These are phyloP conservation scores for Gopherus evgoodei DNA, from an alignment of 2,113 vertebrate genomes.

Conservation along the genomic window DNA sequence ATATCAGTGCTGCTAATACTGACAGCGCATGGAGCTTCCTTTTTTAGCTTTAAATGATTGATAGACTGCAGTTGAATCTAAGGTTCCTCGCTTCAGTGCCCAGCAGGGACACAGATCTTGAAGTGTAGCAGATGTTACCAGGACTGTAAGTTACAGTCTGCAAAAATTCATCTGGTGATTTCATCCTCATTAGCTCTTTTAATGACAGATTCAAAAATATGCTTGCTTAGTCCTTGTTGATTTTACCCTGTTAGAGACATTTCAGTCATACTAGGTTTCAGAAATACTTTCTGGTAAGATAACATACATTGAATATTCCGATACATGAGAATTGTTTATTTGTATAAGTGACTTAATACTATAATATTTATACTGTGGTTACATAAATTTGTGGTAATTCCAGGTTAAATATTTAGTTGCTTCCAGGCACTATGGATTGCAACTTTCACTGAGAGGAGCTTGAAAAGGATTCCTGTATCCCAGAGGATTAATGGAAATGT, in stretches of 20 bases:
- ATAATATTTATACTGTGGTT: background rate
- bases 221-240: accelerated
- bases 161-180: background rate
- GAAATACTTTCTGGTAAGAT: background rate
- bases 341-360: background rate
- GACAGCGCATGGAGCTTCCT: background rate
- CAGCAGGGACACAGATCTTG: background rate
- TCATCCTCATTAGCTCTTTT: background rate
- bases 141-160: background rate
- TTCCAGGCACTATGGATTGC: background rate
- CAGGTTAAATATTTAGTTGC: background rate
- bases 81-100: background rate
- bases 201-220: background rate
- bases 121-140: background rate
- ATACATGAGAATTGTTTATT: background rate
- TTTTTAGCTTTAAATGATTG: background rate
- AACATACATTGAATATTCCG: background rate
- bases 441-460: background rate
- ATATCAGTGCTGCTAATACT: background rate
- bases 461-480: background rate
- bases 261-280: background rate
- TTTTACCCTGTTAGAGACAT: background rate
- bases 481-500: background rate
- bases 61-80: background rate
- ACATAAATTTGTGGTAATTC: background rate